Evolutionary conservation across 2,888 invertebrate genomes (phyloP).

Genomic region (Boloria selene): DNA sequence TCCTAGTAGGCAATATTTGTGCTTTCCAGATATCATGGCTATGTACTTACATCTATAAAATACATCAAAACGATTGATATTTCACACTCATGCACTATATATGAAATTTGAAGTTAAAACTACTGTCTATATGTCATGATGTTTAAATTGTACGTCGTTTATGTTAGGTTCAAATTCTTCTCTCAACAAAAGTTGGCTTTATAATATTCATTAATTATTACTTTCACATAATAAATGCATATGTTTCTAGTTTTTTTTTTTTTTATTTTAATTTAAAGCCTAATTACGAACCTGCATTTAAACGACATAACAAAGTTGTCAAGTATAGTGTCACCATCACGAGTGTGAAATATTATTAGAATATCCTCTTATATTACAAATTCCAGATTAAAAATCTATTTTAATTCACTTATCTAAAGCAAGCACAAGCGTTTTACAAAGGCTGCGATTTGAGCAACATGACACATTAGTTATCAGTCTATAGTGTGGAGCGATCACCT

Average conservation of each 20-base stretch:
- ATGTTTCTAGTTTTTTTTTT: too few relatives aligned
- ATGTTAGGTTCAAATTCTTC: too few relatives aligned
- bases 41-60: conserved; percentile 2
- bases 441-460: conserved; percentile 60
- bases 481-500: conserved; percentile 12
- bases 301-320: background rate
- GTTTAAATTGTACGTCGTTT: too few relatives aligned
- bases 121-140: too few relatives aligned
- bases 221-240: too few relatives aligned
- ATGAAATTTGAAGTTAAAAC: too few relatives aligned
- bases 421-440: conserved; percentile 76
- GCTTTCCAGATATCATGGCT: conserved; percentile 45
- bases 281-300: background rate
- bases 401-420: conserved; percentile 42
- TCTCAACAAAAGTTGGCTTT: too few relatives aligned
- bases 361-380: too few relatives aligned
- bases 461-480: conserved; percentile 35
- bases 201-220: too few relatives aligned
- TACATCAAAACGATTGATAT: conserved; percentile 2
- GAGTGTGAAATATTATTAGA: too few relatives aligned
- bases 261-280: too few relatives aligned
- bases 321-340: too few relatives aligned
- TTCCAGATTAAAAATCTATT: conserved; percentile 15
- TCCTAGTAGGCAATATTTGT: conserved; percentile 52
- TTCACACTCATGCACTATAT: background rate